These are phyloP conservation scores for Calephelis perditalis DNA, from an alignment of 2,888 invertebrate species.

Conservation along the genomic window DNA sequence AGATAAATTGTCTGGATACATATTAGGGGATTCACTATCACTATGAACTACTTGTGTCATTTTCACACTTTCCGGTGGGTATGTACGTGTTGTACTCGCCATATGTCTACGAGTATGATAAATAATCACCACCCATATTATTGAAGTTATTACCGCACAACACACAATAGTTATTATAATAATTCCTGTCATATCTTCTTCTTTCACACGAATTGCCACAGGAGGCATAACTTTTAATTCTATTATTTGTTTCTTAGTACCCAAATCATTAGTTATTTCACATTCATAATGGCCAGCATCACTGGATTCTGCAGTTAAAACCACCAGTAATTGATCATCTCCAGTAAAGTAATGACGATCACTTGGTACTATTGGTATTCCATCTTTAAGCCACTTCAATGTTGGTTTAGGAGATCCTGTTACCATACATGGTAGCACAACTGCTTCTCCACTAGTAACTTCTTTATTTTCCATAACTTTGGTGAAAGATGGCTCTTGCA, in stretches of 20 bases:
- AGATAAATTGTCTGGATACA: conserved; percentile 82
- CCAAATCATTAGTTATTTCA: conserved; percentile 91
- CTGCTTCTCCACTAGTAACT: conserved; percentile 87
- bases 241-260: conserved; percentile 85
- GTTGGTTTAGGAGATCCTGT: conserved; percentile 90
- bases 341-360: conserved; percentile 92
- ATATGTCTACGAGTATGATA: conserved; percentile 88
- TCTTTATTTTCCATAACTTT: conserved; percentile 92
- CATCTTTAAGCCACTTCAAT: conserved; percentile 92
- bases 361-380: conserved; percentile 82
- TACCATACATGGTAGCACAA: conserved; percentile 93
- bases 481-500: conserved; percentile 92
- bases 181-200: conserved; percentile 90
- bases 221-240: conserved; percentile 84
- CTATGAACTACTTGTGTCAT: conserved; percentile 72
- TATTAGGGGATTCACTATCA: conserved; percentile 70
- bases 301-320: conserved; percentile 85
- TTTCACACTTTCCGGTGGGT: conserved; percentile 66
- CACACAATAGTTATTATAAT: conserved; percentile 94
- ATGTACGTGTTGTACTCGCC: conserved; percentile 68
- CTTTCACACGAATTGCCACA: conserved; percentile 75
- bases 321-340: conserved; percentile 91
- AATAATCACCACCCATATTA: conserved; percentile 94
- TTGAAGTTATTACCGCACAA: conserved; percentile 93
- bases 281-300: conserved; percentile 95